Conservation (phyloP, 2,113 vertebrate genomes). For the Pomatostomus ruficeps region DNA sequence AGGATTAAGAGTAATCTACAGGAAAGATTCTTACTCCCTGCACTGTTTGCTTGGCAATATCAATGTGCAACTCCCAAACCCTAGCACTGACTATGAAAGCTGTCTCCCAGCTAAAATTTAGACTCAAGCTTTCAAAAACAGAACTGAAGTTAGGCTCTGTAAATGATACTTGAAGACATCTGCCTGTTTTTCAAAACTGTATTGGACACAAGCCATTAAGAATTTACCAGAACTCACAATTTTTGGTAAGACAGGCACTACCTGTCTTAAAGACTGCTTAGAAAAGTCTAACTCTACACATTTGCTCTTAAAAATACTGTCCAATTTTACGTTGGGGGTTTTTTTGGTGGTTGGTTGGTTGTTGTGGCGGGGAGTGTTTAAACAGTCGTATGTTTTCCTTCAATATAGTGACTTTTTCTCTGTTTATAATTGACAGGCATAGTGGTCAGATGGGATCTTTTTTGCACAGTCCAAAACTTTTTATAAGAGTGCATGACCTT, state of each 20-base stretch:
- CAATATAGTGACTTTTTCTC: not conserved
- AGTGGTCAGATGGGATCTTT: not conserved
- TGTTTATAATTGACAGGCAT: not conserved
- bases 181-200: not conserved
- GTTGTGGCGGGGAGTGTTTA: rapidly evolving
- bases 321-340: not conserved
- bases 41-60: not conserved
- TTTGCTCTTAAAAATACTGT: not conserved
- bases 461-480: not conserved
- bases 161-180: not conserved
- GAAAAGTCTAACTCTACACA: not conserved
- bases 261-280: not conserved
- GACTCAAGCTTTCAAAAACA: not conserved
- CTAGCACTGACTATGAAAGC: not conserved
- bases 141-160: not conserved
- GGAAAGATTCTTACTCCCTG: not conserved
- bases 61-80: not conserved
- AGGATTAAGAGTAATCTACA: not conserved
- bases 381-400: not conserved
- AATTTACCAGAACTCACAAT: not conserved
- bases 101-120: not conserved
- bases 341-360: not conserved
- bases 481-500: not conserved
- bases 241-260: not conserved
- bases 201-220: not conserved